phyloP scores from a whole-genome alignment of 2,113 vertebrate species.

The Aphelocoma coerulescens region DNA sequence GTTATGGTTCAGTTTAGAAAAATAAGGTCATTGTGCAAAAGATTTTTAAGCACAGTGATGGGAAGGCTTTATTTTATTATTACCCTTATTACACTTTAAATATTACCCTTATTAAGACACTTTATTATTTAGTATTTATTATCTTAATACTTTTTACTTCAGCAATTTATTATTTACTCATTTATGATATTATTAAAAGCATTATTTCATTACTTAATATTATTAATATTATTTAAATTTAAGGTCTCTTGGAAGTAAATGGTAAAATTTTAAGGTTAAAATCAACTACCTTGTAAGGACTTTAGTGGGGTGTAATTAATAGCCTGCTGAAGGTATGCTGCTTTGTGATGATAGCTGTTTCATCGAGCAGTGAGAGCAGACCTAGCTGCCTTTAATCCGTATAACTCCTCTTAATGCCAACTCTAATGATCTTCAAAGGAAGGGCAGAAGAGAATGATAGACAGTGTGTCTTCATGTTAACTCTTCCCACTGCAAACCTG shows the following conservation, averaged over 20 bases:
- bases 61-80: not conserved
- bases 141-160: not conserved
- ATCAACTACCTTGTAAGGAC: not conserved
- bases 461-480: not conserved
- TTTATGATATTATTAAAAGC: not conserved
- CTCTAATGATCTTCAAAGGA: conserved; percentile 54
- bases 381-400: conserved; percentile 30
- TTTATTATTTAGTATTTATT: not conserved
- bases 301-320: conserved; percentile 50
- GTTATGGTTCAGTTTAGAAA: not conserved
- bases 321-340: conserved; percentile 28
- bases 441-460: conserved; percentile 6
- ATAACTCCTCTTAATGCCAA: conserved; percentile 55
- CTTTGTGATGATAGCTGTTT: conserved; percentile 47
- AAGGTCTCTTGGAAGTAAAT: conserved; percentile 1
- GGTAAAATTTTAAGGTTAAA: conserved; percentile 33
- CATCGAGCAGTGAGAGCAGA: not conserved
- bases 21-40: not conserved
- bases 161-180: not conserved
- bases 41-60: not conserved
- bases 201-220: not conserved
- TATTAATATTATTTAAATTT: not conserved
- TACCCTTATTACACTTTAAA: not conserved
- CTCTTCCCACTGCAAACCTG: not conserved
- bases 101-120: not conserved